These are phyloP conservation scores for Drosophila jambulina DNA, from an alignment of 1,140 invertebrate species.

Conservation along the genomic window DNA sequence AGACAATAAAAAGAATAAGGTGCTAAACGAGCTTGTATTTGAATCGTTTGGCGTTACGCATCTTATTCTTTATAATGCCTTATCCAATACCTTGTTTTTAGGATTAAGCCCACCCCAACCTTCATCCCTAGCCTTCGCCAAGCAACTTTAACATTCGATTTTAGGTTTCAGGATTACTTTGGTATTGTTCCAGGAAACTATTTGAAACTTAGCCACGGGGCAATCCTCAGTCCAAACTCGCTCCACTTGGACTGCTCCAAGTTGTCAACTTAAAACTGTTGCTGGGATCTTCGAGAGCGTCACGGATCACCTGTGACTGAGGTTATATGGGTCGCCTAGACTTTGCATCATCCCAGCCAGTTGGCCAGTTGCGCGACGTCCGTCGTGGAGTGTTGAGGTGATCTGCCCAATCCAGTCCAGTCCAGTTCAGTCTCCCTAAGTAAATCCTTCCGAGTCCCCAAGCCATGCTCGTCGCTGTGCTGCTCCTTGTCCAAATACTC, in stretches of 20 bases:
- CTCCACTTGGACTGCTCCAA: background rate
- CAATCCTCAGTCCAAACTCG: constrained; percentile 4
- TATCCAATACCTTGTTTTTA: no score
- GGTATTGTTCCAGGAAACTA: background rate
- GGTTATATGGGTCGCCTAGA: constrained; percentile 19
- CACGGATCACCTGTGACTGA: constrained; percentile 3
- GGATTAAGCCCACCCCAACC: no score
- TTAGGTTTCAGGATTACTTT: background rate
- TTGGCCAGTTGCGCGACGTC: constrained; percentile 20
- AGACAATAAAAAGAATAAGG: no score
- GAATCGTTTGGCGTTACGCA: no score
- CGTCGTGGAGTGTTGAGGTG: constrained; percentile 24
- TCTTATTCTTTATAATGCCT: no score
- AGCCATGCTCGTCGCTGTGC: constrained; percentile 23
- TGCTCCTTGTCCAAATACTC: constrained; percentile 3
- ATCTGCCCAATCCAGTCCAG: background rate
- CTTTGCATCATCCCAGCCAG: background rate
- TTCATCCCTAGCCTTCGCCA: no score
- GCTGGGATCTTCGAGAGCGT: constrained; percentile 18
- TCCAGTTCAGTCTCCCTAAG: background rate
- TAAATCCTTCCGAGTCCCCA: no score
- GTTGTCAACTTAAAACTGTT: background rate
- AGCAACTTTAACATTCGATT: no score
- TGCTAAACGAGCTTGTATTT: no score
- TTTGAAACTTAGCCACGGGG: background rate